A percentile compares a stretch with the other conserved stretches of the same genome.
Evolutionary conservation across 2,888 invertebrate genomes (phyloP).

Genomic region (Morinoia aosen): DNA sequence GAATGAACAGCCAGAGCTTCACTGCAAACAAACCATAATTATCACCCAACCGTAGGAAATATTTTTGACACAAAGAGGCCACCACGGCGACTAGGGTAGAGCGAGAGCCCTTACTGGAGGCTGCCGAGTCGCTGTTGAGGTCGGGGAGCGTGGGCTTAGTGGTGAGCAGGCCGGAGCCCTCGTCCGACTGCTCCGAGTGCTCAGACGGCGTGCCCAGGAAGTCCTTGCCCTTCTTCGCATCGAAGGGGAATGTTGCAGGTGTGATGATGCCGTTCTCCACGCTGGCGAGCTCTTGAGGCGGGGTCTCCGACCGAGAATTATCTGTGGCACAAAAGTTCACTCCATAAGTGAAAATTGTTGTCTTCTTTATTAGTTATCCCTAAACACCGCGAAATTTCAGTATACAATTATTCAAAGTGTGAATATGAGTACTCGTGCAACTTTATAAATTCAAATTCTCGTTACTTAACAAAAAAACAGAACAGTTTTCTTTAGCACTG

Average conservation of each 20-base stretch:
- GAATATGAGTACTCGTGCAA: not conserved
- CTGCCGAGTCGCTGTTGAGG: constrained; percentile 67
- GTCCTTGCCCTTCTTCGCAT: constrained; percentile 36
- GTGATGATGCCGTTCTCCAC: constrained; percentile 63
- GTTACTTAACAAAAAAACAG: no score
- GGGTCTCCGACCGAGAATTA: constrained; percentile 64
- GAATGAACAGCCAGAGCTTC: not conserved
- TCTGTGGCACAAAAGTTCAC: constrained; percentile 51
- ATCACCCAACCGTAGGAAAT: not conserved
- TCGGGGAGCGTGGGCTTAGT: constrained; percentile 65
- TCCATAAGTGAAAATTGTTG: not conserved
- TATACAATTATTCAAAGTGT: not conserved
- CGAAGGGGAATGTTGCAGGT: constrained; percentile 16
- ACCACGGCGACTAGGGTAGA: not conserved
- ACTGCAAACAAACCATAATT: not conserved
- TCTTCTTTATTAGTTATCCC: not conserved
- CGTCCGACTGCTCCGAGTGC: constrained; percentile 50
- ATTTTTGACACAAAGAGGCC: not conserved
- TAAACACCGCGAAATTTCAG: not conserved
- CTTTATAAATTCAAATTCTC: no score
- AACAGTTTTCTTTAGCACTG: no score
- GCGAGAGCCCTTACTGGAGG: constrained; percentile 68
- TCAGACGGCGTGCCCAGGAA: constrained; percentile 18
- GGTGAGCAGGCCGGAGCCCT: constrained; percentile 28
- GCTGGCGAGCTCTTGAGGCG: constrained; percentile 60